Evolutionary conservation across 2,113 vertebrate genomes (phyloP), one percentile per base, ranked within the genome.

Genomic region (Etheostoma spectabile): DNA sequence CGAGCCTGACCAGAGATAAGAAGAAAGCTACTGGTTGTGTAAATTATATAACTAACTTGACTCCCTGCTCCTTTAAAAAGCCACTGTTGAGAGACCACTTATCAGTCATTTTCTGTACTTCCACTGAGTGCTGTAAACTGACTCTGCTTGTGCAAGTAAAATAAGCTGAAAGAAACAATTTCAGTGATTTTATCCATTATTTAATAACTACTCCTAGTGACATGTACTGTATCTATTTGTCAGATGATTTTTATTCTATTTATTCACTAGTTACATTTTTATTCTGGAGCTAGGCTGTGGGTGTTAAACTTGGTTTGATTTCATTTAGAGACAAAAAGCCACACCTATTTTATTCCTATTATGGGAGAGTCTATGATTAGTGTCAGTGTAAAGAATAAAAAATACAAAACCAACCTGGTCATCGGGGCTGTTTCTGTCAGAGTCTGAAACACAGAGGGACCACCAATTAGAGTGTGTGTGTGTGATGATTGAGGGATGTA

Each of bases 381-480:
- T 11, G 10, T 38, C 0, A 33, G 16, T 8, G 19, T 14, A 5
- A 13, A 57, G 35, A 53, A 12, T 46, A 56, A 51, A 53, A 51
- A 3, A 55, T 24, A 15, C n/a, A 75, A 75, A 51, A 91, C 92
- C 27, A 33, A 97, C 97, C 96, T 97, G 96, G 86, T 97, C 96
- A 86, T 97, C 96, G 46, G 97, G 96, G 93, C 96, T 96, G 95
- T 97, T 97, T 94, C 95, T 96, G 91, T 97, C 96, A 4, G 95
- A 95, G 90, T 97, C 97, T 97, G 93, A 72, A 92, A 94, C 72
- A 88, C 15, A 91, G 13, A 82, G 63, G 1, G 19, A 82, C 2
- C 10, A 38, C 5, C 59, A 5, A 5, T 56, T 70, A 79, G 3
- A 19, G 5, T 14, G 70, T 70, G 59, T 85, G 81, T 67, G 52